A percentile compares a stretch with the other conserved stretches of the same genome.
phyloP scores from a whole-genome alignment of 2,113 vertebrate genomes.

The Bungarus multicinctus region DNA sequence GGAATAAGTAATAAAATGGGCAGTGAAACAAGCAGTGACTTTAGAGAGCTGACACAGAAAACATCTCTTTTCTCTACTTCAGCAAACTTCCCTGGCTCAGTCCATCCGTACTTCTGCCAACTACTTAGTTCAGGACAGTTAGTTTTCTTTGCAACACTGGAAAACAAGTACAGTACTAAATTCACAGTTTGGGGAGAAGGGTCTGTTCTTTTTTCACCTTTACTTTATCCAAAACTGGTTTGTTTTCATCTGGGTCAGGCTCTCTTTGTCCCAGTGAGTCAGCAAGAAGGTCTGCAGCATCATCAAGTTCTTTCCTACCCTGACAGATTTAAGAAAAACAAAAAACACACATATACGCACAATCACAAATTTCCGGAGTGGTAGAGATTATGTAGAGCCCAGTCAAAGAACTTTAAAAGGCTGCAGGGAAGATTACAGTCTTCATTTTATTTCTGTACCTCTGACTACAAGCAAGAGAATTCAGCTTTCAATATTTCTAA shows the following conservation, averaged over 20 bases:
- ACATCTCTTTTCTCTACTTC: not conserved
- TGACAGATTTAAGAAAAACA: not conserved
- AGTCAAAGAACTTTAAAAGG: not conserved
- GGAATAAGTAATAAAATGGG: not conserved
- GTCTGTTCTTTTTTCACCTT: conserved; percentile 63
- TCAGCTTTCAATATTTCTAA: not conserved
- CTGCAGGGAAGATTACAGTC: not conserved
- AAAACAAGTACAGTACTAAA: not conserved
- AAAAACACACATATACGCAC: not conserved
- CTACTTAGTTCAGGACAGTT: not conserved
- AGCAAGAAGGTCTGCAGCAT: conserved; percentile 71
- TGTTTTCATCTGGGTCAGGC: conserved; percentile 71
- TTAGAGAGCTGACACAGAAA: not conserved
- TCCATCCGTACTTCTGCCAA: not conserved
- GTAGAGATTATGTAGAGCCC: not conserved
- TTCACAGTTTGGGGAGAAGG: not conserved
- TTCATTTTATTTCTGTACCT: not conserved
- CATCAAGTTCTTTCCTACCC: conserved; percentile 62
- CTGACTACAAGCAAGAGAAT: not conserved
- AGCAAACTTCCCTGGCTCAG: not conserved
- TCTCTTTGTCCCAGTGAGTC: conserved; percentile 69
- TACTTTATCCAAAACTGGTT: conserved; percentile 72
- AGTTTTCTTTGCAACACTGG: not conserved
- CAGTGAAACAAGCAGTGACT: not conserved
- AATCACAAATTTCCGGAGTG: not conserved